Conservation (phyloP, 2,888 invertebrate species). For the Ligdia adustata region DNA sequence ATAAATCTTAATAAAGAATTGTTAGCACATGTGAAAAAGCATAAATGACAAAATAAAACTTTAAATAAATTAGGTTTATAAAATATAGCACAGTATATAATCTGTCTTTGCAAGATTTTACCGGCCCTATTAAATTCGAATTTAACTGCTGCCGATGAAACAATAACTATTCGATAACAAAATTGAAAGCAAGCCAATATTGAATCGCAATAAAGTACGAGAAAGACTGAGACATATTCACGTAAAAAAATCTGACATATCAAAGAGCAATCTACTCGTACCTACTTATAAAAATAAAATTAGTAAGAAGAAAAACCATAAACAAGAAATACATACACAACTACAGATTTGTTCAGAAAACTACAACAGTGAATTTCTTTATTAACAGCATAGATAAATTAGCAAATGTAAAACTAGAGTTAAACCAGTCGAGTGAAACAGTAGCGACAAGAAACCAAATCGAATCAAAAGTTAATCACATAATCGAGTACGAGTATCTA, state of each 20-base stretch:
- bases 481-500: constrained; percentile 24
- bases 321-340: neutral
- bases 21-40: too few relatives aligned
- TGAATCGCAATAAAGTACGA: constrained; percentile 12
- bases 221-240: constrained; percentile 12
- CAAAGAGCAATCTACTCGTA: neutral
- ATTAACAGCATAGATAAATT: neutral
- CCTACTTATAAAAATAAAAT: neutral
- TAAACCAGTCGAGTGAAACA: constrained; percentile 8
- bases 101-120: too few relatives aligned
- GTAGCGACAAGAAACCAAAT: constrained; percentile 20
- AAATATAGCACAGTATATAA: too few relatives aligned
- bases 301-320: neutral
- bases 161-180: too few relatives aligned
- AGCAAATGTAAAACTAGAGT: neutral
- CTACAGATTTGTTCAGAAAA: neutral
- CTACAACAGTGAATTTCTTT: neutral
- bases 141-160: too few relatives aligned
- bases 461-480: constrained; percentile 25
- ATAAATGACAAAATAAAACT: too few relatives aligned
- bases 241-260: constrained; percentile 1
- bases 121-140: too few relatives aligned
- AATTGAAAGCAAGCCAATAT: constrained; percentile 19
- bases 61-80: too few relatives aligned
- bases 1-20: too few relatives aligned